Base-by-base conservation (phyloP, 2,797 vertebrate species). In the Vireo griseus region DNA sequence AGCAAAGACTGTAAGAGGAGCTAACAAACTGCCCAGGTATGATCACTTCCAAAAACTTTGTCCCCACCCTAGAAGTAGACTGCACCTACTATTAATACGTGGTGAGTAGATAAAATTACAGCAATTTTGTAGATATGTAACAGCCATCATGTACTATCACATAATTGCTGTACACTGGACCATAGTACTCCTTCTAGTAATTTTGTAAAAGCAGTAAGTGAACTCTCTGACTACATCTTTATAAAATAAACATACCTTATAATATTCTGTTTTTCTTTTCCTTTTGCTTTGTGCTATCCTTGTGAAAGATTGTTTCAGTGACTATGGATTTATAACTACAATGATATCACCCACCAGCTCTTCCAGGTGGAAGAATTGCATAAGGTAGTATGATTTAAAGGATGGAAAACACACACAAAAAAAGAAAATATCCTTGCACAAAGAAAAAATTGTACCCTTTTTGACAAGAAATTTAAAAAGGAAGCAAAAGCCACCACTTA, bases 401-500 rank as follows among this genome's bases (percentile, higher is more conserved):
- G 19, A 65, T 5, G 18, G 44, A 45, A 90, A 93, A 79, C n/a
- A 44, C 19, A 35, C 11, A 45, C n/a, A 50, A 47, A 26, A 59
- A 11, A 29, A 75, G 33, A 44, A 86, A 80, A 48, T 69, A 50
- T 26, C 28, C 76, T 68, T 40, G 19, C 12, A 67, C 16, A 72
- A 82, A 65, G 18, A 10, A 61, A 55, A 66, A 95, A 42, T 2
- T 2, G 9, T 50, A 61, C 16, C 12, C 8, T 44, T 85, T 71
- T 77, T 74, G 29, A 44, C 2, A 61, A 12, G 26, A 25, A 33
- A 61, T 67, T 80, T 91, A 48, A 69, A 92, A 77, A 90, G 26
- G 47, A 89, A 58, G 26, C 31, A 86, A 92, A 89, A 80, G 15
- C 10, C 48, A 66, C 35, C 72, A 90, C 97, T 97, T 96, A 98